Evolutionary conservation across 2,888 invertebrate species (phyloP).

Genomic region (Himalopsyche tibetana): DNA sequence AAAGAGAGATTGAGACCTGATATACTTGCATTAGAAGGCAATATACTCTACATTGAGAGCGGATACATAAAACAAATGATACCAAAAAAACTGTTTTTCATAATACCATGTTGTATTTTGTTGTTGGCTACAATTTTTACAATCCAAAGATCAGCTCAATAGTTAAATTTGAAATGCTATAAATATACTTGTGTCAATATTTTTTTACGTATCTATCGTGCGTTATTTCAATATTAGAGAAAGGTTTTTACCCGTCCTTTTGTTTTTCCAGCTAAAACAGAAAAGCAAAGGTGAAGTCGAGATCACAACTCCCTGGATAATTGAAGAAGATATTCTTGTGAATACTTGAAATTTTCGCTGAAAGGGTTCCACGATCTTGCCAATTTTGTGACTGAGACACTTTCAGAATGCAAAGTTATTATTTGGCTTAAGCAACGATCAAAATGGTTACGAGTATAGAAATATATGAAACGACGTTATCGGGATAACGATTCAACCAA

Average conservation of each 20-base stretch:
- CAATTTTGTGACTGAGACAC: conserved; percentile 25
- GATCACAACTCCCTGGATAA: conserved; percentile 34
- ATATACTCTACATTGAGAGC: no score
- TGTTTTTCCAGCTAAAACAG: conserved; percentile 18
- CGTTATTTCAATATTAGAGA: conserved; percentile 10
- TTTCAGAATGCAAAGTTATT: conserved; percentile 23
- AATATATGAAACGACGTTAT: neutral
- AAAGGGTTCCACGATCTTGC: conserved; percentile 26
- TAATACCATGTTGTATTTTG: no score
- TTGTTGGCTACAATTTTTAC: neutral
- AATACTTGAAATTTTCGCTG: neutral
- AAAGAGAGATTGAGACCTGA: no score
- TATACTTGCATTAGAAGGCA: no score
- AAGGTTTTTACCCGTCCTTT: conserved; percentile 15
- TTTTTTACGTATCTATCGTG: conserved; percentile 12
- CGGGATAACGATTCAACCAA: neutral
- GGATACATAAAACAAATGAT: no score
- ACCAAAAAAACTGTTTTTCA: no score
- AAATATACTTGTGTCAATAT: conserved; percentile 15
- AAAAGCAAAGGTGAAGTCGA: conserved; percentile 19
- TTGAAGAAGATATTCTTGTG: conserved; percentile 30
- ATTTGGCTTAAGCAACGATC: conserved; percentile 24
- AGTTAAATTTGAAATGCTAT: conserved; percentile 15
- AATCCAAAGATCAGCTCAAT: neutral
- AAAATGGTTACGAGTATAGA: conserved; percentile 15